Base-by-base conservation (phyloP, 2,113 vertebrate species). In the Colaptes auratus region DNA sequence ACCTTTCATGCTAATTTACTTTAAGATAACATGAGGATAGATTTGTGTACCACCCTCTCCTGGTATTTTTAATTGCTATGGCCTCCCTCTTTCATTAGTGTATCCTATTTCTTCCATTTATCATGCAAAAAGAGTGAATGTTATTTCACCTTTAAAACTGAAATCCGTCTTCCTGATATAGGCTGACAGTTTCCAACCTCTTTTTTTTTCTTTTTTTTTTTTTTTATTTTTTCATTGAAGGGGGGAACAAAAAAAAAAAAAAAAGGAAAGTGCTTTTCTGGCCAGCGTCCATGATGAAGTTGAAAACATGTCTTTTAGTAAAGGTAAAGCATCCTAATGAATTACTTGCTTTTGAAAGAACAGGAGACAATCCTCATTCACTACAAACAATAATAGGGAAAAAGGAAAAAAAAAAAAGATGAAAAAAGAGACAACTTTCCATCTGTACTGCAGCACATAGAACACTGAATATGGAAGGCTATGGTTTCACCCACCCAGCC, bases 191-290 rank as follows among this genome's bases (percentile, higher is more conserved):
- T 97, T 97, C 93, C 75, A 97, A 93, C 42, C 35, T 77, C 76
- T 85, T 95, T 96, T 94, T 82, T n/a, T 39, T 39, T 10, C 12
- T 39, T 39, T 39, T 39, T 10, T 39, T 39, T 39, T 39, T 39
- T 12, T 39, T 21, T 2, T 48, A 66, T 50, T 50, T 21, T 50
- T 19, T 23, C 23, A 23, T 52, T 52, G 50, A 12, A 24, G 50
- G 23, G 12, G 4, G 3, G 8, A 23, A 14, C 23, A 39, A 33
- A 13, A 14, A 9, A 9, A 42, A 58, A 97, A 92, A 96, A 88
- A 96, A 96, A 97, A 91, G 95, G 96, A 98, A 98, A 98, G 98
- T 97, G 98, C 97, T 98, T 98, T 96, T 95, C 97, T 98, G 98
- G 98, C 97, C 65, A 89, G 74, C 82, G 87, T 97, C 98, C 98